Evolutionary conservation across 2,797 vertebrate genomes (phyloP), one percentile per base, ranked within the genome.

Genomic region (Bryconaethiops microstoma): DNA sequence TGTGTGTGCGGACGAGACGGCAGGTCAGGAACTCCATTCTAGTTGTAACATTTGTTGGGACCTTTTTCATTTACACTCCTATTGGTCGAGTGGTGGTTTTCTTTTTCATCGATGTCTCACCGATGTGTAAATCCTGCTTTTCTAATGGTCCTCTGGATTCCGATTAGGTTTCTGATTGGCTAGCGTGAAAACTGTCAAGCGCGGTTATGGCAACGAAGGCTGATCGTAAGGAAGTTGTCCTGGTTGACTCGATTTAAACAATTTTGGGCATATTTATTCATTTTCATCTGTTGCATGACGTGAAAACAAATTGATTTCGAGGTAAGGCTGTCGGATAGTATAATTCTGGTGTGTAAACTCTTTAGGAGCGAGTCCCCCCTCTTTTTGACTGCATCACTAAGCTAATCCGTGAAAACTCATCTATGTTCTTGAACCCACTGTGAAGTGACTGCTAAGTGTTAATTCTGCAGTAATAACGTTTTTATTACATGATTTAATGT

Each of bases 141-240:
- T 60, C 78, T 48, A 89, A 86, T 86, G 88, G 84, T 42, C 79
- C 17, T 14, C 42, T 4, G 12, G 55, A 5, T 16, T 13, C 16
- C 9, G 75, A 63, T 17, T 59, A 54, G 52, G n/a, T 21, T 59
- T 5, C 55, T 79, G 81, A 88, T 89, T 89, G 88, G 88, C 69
- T 67, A 39, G 52, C 25, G 19, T 17, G 13, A 65, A 45, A 42
- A 77, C 68, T 25, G 35, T 55, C 7, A 25, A 3, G 60, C 55
- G 42, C 42, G 57, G 76, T 68, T 48, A 73, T 75, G 48, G 79
- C 21, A 76, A 74, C 42, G 48, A 65, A 70, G 77, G 68, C 55
- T 29, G 29, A 29, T 29, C 77, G 76, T 12, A 77, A 85, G 86
- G 86, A 88, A 89, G 76, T 85, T 87, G 79, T 75, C 59, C 74